These are phyloP conservation scores for Mactra quadrangularis DNA, from an alignment of 1,140 invertebrate genomes.

Conservation along the genomic window DNA sequence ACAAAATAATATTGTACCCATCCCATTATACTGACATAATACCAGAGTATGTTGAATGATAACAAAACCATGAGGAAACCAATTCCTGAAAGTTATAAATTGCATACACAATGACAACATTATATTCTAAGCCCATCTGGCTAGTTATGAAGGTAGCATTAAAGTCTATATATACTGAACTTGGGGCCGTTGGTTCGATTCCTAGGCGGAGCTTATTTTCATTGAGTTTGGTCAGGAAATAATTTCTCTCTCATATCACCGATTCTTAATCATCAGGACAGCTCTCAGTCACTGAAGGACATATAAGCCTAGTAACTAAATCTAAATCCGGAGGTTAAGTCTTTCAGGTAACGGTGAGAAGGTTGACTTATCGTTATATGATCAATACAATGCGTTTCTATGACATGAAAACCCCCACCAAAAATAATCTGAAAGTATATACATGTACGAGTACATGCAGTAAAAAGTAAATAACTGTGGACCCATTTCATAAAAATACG, in stretches of 20 bases:
- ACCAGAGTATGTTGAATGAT: slow-evolving; percentile 83
- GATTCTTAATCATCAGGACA: background rate
- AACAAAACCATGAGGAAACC: slow-evolving; percentile 75
- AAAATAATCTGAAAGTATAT: too few species aligned
- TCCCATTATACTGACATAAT: slow-evolving; percentile 98
- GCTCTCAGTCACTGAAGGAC: too few species aligned
- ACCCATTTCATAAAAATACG: too few species aligned
- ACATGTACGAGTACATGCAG: too few species aligned
- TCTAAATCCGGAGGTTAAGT: too few species aligned
- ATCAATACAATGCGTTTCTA: too few species aligned
- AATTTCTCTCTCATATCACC: background rate
- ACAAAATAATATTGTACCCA: slow-evolving; percentile 97
- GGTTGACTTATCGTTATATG: too few species aligned
- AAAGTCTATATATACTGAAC: background rate
- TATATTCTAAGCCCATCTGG: background rate
- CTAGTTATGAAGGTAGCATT: background rate
- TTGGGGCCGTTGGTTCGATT: background rate
- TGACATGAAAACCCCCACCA: too few species aligned
- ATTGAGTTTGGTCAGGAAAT: background rate
- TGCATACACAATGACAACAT: background rate
- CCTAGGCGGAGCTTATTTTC: background rate
- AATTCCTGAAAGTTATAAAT: slow-evolving; percentile 68
- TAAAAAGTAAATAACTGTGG: too few species aligned
- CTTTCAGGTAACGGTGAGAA: too few species aligned
- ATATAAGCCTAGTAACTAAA: too few species aligned